These are phyloP conservation scores for Chaetodon trifasciatus DNA, from an alignment of 2,797 vertebrate species.

Conservation along the genomic window DNA sequence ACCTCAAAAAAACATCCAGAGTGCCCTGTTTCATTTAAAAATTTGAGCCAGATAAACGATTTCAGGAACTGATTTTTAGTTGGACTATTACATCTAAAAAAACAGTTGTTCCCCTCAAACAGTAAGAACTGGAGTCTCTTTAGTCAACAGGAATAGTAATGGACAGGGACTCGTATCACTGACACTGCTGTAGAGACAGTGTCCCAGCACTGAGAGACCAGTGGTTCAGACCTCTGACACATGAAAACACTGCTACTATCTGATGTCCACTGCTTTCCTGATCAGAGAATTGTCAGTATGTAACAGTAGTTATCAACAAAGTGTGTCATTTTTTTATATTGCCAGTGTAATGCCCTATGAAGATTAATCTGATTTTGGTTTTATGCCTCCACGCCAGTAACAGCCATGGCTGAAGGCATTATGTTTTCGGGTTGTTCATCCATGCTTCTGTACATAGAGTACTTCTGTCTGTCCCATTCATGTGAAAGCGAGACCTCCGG, in stretches of 20 bases:
- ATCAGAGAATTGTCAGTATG: neutral
- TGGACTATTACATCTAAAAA: neutral
- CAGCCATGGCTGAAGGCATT: no score
- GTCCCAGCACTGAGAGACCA: neutral
- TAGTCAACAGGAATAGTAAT: neutral
- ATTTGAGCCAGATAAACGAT: neutral
- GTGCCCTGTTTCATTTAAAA: neutral
- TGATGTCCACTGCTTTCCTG: neutral
- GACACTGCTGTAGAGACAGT: neutral
- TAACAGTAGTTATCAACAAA: neutral
- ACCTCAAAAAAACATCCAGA: neutral
- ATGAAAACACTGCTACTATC: neutral
- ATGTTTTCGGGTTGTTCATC: no score
- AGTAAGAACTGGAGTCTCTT: neutral
- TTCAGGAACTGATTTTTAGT: neutral
- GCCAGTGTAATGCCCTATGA: fast-evolving
- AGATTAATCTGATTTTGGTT: neutral
- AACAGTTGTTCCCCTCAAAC: neutral
- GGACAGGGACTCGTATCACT: neutral
- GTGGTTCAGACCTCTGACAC: neutral
- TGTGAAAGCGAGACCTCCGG: no score
- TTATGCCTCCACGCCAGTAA: no score
- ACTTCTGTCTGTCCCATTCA: no score
- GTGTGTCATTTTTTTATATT: neutral
- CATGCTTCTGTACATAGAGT: no score